Base-by-base conservation (phyloP, 2,888 invertebrate species). In the Phaonia tiefii region DNA sequence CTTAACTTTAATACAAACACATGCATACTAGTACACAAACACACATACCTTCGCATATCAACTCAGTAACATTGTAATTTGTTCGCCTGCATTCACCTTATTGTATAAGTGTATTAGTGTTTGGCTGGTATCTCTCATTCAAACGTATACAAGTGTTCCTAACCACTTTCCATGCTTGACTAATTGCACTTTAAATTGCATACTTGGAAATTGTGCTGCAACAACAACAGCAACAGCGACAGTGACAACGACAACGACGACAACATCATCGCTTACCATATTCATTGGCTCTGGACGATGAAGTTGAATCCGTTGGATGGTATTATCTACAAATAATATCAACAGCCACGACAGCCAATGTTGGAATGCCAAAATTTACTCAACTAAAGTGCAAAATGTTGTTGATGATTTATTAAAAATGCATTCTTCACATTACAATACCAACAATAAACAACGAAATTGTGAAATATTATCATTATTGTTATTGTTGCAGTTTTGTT, bases 81-180 rank as follows among this genome's bases (percentile, higher is more conserved):
- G 76, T 76, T 73, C 76, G 80, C 76, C 76, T 76, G 58, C 70
- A 70, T 63, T 49, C 67, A 76, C 54, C 65, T 31, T 17, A 51
- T 22, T 54, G 25, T 22, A 46, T 49, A 2, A 31, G 15, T n/a
- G 1, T 15, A 46, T 11, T n/a, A n/a, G 11, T 0, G 39, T 44
- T 5, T 31, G 31, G 3, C 31, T 31, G 31, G 8, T 31, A 31
- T 31, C 31, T 31, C 31, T 31, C 8, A 31, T 8, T 31, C 31
- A 5, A 3, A 31, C 8, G 42, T 46, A 46, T n/a, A 56, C 13
- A 13, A 44, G 31, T 49, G 1, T 69, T 51, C 49, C 65, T 65
- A 80, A 80, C 75, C 75, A 72, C 76, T 74, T 80, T 71, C 74
- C 80, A 77, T 77, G 80, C 77, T 80, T 77, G 74, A 80, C 70